Percentiles rank a stretch among this genome's conserved stretches.
Conservation (phyloP, 2,797 vertebrate species). For the Muraenolepis orangiensis region DNA sequence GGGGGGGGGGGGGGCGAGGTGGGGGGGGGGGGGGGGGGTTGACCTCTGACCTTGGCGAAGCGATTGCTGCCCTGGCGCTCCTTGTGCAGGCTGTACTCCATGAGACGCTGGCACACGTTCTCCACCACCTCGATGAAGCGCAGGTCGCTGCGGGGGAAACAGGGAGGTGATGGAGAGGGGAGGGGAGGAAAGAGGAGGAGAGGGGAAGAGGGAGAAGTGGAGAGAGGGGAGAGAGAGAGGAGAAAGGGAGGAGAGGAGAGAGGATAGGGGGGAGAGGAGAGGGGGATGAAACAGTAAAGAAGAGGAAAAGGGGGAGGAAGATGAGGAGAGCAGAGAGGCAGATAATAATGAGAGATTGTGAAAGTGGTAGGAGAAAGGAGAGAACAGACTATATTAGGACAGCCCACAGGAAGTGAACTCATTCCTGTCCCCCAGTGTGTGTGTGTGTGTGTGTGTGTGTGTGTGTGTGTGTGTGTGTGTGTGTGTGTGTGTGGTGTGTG, state of each 20-base stretch:
- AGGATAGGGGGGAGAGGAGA: background rate
- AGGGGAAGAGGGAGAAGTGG: background rate
- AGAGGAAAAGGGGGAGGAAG: background rate
- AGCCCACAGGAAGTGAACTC: conserved; percentile 41
- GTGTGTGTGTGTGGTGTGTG: background rate
- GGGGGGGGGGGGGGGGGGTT: background rate
- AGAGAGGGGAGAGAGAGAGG: background rate
- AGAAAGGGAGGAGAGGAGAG: background rate
- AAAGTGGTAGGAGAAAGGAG: too few species aligned
- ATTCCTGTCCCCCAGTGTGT: conserved; percentile 34
- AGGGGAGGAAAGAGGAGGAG: background rate
- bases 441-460: background rate
- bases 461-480: too few species aligned
- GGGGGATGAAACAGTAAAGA: background rate
- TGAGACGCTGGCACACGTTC: conserved; percentile 89
- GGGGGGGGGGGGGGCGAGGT: too few species aligned
- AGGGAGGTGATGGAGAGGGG: background rate
- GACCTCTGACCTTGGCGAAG: conserved; percentile 85
- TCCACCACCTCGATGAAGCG: conserved; percentile 93
- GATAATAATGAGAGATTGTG: too few species aligned
- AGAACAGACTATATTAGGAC: conserved; percentile 33
- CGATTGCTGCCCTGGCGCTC: conserved; percentile 93
- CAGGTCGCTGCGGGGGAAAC: conserved; percentile 82
- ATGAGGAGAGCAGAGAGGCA: too few species aligned
- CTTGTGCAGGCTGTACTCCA: conserved; percentile 94